Conservation (phyloP, 2,888 invertebrate species). For the Mesodorylaimus sp. region DNA sequence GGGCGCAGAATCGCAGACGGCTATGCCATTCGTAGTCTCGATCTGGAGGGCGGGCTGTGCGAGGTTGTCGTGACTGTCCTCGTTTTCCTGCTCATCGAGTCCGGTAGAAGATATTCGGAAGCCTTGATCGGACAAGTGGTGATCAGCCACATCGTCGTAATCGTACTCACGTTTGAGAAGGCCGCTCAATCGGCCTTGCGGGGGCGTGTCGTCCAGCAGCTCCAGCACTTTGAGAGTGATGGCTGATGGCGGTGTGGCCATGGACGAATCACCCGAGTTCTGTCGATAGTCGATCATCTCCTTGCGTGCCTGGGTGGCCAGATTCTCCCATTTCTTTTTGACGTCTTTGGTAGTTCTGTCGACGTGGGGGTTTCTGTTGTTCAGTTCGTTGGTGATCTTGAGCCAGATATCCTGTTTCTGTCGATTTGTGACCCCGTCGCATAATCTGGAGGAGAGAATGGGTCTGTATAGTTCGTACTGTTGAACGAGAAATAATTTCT, state of each 20-base stretch:
- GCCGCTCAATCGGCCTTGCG: too few relatives aligned
- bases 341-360: background rate
- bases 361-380: background rate
- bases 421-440: background rate
- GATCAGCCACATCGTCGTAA: too few relatives aligned
- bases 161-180: too few relatives aligned
- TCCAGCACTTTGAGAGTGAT: background rate
- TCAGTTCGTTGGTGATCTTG: conserved; percentile 3
- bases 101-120: too few relatives aligned
- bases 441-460: background rate
- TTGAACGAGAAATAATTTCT: conserved; percentile 1
- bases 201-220: background rate
- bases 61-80: too few relatives aligned
- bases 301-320: background rate
- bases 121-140: too few relatives aligned
- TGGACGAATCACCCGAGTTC: background rate
- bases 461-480: background rate
- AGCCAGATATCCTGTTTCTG: conserved; percentile 3
- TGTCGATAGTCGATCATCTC: conserved; percentile 1
- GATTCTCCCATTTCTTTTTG: conserved; percentile 8
- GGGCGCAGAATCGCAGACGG: too few relatives aligned
- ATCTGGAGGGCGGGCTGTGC: too few relatives aligned
- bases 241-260: too few relatives aligned
- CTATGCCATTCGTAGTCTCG: too few relatives aligned
- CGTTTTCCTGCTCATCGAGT: too few relatives aligned